phyloP scores from a whole-genome alignment of 2,888 invertebrate species.

The Pollenia griseotomentosa region DNA sequence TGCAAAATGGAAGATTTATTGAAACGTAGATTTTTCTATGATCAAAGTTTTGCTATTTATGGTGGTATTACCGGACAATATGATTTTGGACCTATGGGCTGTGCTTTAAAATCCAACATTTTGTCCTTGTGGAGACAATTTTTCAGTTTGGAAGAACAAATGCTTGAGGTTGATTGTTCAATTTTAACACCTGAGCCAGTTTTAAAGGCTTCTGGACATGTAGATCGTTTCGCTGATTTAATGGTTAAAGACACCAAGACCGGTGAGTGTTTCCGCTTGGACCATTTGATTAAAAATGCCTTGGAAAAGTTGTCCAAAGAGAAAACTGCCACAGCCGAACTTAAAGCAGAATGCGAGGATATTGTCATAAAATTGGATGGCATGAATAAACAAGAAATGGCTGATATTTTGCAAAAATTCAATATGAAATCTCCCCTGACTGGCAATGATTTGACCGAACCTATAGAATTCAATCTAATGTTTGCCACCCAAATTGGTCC shows the following conservation, averaged over 20 bases:
- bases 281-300: conserved; percentile 98
- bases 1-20: conserved; percentile 98
- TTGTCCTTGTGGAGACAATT: conserved; percentile 96
- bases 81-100: conserved; percentile 99
- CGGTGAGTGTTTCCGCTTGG: conserved; percentile 98
- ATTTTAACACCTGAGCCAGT: conserved; percentile 98
- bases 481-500: conserved; percentile 99
- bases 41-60: conserved; percentile 99
- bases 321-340: conserved; percentile 90
- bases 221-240: conserved; percentile 98
- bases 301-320: conserved; percentile 93
- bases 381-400: conserved; percentile 95
- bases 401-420: conserved; percentile 92
- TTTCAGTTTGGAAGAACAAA: conserved; percentile 98
- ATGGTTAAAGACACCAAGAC: conserved; percentile 99
- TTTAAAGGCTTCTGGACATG: conserved; percentile 98
- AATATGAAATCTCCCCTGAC: conserved; percentile 97
- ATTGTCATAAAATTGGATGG: conserved; percentile 89
- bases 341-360: conserved; percentile 83
- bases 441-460: conserved; percentile 96
- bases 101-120: conserved; percentile 98
- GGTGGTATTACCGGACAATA: conserved; percentile 97
- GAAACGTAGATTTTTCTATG: conserved; percentile 98
- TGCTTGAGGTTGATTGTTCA: conserved; percentile 99
- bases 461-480: conserved; percentile 99